A percentile compares a stretch with the other conserved stretches of the same genome.
phyloP scores from a whole-genome alignment of 2,888 invertebrate species.

The Incurvaria masculella region DNA sequence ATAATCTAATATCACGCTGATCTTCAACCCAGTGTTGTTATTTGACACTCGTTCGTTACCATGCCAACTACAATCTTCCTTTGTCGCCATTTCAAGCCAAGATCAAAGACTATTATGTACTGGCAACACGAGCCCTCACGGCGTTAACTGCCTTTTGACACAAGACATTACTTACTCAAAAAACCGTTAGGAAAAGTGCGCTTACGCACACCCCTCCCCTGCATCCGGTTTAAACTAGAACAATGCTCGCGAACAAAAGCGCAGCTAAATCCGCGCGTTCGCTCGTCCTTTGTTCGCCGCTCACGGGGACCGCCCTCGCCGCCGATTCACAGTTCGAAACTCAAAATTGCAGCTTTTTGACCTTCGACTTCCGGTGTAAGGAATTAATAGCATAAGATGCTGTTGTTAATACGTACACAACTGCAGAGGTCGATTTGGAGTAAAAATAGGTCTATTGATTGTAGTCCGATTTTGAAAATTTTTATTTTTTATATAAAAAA shows the following conservation, averaged over 20 bases:
- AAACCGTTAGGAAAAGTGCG: not conserved
- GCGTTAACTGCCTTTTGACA: not conserved
- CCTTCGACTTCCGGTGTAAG: not conserved
- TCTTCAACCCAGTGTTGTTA: no score
- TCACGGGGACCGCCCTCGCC: not conserved
- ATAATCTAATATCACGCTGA: no score
- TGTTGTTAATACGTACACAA: no score
- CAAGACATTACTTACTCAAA: not conserved
- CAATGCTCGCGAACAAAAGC: not conserved
- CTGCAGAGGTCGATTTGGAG: no score
- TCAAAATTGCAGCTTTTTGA: not conserved
- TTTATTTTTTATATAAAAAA: no score
- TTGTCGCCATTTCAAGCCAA: no score
- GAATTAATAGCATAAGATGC: no score
- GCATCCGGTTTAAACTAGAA: not conserved
- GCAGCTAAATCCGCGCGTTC: not conserved
- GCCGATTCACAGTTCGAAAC: not conserved
- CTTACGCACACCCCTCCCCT: not conserved
- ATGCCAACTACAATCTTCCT: no score
- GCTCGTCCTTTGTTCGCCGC: not conserved
- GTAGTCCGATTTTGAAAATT: no score
- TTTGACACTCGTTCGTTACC: no score
- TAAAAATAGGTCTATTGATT: no score
- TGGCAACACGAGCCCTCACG: not conserved
- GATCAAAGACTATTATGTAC: not conserved